A percentile compares a stretch with the other conserved stretches of the same genome.
phyloP scores from a whole-genome alignment of 2,113 vertebrate species.

The Corydoras maculifer region DNA sequence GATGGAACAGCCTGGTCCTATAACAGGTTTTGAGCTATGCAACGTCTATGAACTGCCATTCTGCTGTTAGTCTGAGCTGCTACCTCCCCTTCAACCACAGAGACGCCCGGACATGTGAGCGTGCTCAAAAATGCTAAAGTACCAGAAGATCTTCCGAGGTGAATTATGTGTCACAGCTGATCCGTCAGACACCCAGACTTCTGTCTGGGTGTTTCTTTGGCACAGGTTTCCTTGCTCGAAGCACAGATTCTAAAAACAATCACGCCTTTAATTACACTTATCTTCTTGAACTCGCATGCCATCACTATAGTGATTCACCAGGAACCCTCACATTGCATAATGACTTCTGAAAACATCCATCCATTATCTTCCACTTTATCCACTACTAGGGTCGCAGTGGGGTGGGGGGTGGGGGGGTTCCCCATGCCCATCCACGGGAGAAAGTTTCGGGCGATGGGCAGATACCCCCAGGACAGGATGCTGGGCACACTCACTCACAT shows the following conservation, averaged over 20 bases:
- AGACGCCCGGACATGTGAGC: neutral
- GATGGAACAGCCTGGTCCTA: too few relatives aligned
- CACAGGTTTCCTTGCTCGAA: neutral
- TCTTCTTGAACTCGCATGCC: slow-evolving; percentile 49
- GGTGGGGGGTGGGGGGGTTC: too few relatives aligned
- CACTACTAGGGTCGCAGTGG: too few relatives aligned
- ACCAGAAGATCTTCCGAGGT: slow-evolving; percentile 1
- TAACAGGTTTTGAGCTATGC: neutral
- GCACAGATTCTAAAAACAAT: slow-evolving; percentile 7
- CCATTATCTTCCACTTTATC: too few relatives aligned
- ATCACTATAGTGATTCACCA: slow-evolving; percentile 48
- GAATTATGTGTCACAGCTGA: slow-evolving; percentile 6
- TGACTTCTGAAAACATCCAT: too few relatives aligned
- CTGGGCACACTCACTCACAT: too few relatives aligned
- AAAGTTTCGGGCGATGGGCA: too few relatives aligned
- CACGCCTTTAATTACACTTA: slow-evolving; percentile 1
- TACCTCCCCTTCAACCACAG: neutral
- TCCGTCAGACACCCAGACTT: neutral
- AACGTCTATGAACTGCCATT: neutral
- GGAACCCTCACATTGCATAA: too few relatives aligned
- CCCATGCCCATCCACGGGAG: too few relatives aligned
- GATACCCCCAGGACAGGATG: too few relatives aligned
- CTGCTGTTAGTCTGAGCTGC: neutral
- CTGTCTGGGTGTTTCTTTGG: slow-evolving; percentile 3
- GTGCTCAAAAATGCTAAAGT: neutral